Evolutionary conservation across 2,113 vertebrate genomes (phyloP), one percentile per base, ranked within the genome.

Genomic region (Cromileptes altivelis): DNA sequence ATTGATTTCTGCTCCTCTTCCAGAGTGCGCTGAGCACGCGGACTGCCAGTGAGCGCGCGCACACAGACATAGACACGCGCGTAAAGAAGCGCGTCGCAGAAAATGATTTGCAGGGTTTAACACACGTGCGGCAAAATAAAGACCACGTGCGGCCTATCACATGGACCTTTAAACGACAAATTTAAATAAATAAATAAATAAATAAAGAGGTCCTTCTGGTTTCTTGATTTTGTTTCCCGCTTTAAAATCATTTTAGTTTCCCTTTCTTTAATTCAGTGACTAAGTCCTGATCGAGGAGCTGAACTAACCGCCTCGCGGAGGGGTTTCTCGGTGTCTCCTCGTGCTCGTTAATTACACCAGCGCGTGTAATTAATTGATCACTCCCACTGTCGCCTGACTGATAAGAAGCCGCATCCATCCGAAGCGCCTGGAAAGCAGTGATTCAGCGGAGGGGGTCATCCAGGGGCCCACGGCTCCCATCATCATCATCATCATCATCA

Each of bases 1-100:
- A 98, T 97, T 97, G 97, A 98, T 97, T 96, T 95, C 79, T 95
- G 92, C 92, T 92, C 92, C 86, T 93, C 85, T 93, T 91, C 81
- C 61, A 75, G 67, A 80, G 75, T 60, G 68, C 84, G 30, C 55
- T 82, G 82, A 78, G 60, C 85, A 47, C 82, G 25, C 17, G 23
- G 25, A 45, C 50, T 62, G 23, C 74, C 50, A n/a, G 13, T 37
- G 6, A 37, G 56, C 23, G 0, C 55, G 2, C 62, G 42, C 13
- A 2, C 27, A 33, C 58, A 4, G 33, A 80, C 73, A 71, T n/a
- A 47, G 68, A 63, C 69, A 27, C 25, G 37, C 57, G 47, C 52
- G 23, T 27, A 67, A 42, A 42, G 42, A 42, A 42, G 42, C 6
- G 33, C 33, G 33, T 45, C 2, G 42, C 42, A 45, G 42, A 45